phyloP scores from a whole-genome alignment of 2,888 invertebrate species.

The Thymelicus acteon region DNA sequence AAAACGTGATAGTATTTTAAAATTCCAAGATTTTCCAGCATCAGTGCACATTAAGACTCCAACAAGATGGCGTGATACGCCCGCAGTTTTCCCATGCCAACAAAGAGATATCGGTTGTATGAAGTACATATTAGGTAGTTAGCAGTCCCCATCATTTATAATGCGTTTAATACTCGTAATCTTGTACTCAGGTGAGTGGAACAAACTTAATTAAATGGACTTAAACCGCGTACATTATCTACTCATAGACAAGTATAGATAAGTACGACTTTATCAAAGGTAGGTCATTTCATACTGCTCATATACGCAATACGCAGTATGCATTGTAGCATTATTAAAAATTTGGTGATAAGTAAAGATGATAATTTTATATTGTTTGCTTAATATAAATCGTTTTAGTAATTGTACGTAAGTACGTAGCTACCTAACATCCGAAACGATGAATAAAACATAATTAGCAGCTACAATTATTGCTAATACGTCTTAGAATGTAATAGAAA shows the following conservation, averaged over 20 bases:
- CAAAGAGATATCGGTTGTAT: constrained; percentile 30
- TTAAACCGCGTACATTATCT: too few species aligned
- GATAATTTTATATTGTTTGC: too few species aligned
- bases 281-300: too few species aligned
- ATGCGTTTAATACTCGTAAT: too few species aligned
- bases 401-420: not conserved
- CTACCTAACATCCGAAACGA: not conserved
- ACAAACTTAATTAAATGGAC: too few species aligned
- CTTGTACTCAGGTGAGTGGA: too few species aligned
- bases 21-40: constrained; percentile 24
- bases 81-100: constrained; percentile 40
- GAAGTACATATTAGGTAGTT: not conserved
- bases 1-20: not conserved
- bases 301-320: too few species aligned
- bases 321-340: too few species aligned
- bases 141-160: too few species aligned
- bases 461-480: not conserved
- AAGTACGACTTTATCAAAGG: too few species aligned
- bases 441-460: not conserved
- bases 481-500: not conserved
- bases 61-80: constrained; percentile 61
- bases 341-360: too few species aligned
- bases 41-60: constrained; percentile 51
- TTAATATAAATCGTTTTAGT: not conserved
- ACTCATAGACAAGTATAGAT: too few species aligned